A percentile compares a stretch with the other conserved stretches of the same genome.
phyloP scores from a whole-genome alignment of 2,113 vertebrate genomes.

The Helogale parvula region DNA sequence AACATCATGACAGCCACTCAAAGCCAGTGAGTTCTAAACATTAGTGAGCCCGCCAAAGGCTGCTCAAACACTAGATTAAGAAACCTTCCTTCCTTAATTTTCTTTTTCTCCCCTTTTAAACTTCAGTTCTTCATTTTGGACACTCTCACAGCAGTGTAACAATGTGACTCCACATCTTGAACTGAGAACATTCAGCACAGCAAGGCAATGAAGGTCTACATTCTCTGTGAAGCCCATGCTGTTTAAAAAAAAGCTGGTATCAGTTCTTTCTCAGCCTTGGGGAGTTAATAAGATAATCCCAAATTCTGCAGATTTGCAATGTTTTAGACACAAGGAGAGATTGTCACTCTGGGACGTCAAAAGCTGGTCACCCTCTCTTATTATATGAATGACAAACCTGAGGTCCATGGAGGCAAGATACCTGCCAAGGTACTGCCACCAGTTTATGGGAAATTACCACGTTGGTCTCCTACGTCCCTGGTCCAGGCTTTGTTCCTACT shows the following conservation, averaged over 20 bases:
- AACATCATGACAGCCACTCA: neutral
- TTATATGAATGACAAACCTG: neutral
- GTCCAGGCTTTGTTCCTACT: neutral
- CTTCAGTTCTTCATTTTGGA: neutral
- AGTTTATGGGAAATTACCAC: neutral
- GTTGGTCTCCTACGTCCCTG: neutral
- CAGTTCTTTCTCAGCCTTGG: neutral
- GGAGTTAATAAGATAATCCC: neutral
- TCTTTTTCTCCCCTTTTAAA: neutral
- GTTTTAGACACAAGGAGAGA: neutral
- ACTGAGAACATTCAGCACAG: neutral
- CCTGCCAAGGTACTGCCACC: neutral
- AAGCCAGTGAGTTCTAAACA: neutral
- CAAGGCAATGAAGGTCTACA: neutral
- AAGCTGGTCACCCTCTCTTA: neutral
- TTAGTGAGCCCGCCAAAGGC: neutral
- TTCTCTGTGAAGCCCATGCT: rapidly evolving
- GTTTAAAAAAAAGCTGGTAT: neutral
- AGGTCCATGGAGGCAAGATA: neutral
- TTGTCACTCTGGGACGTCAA: neutral
- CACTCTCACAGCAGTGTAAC: neutral
- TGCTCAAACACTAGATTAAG: neutral
- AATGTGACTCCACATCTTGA: neutral
- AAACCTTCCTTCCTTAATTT: neutral
- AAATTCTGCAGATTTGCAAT: neutral